Percentiles rank a stretch among this genome's conserved stretches.
Evolutionary conservation across 2,113 vertebrate genomes (phyloP).

Genomic region (Ceuthmochares aereus): DNA sequence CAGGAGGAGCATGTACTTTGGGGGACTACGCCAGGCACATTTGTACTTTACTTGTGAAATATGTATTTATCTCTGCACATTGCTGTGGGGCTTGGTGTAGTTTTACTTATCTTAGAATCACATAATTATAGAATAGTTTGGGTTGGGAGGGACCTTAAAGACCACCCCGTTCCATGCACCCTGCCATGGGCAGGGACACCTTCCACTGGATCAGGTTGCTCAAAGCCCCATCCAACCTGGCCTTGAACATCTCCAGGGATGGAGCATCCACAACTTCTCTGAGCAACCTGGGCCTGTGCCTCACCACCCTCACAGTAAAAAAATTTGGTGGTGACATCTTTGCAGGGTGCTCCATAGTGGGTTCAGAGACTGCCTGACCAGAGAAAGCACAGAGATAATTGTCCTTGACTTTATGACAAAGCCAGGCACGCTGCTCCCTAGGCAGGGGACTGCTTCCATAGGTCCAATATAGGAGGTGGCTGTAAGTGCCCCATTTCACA

Average conservation of each 20-base stretch:
- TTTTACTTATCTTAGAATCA: background rate
- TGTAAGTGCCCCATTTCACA: background rate
- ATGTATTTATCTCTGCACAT: background rate
- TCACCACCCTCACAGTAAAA: too few species aligned
- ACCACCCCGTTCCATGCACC: too few species aligned
- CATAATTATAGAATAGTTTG: too few species aligned
- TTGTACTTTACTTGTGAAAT: background rate
- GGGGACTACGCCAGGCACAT: background rate
- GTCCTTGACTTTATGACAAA: constrained; percentile 1
- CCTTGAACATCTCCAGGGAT: too few species aligned
- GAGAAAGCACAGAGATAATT: background rate
- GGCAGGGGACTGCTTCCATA: background rate
- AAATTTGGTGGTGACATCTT: background rate
- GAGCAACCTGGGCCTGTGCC: too few species aligned
- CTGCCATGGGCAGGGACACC: too few species aligned
- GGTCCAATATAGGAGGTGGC: background rate
- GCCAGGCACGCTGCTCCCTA: background rate
- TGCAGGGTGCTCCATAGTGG: constrained; percentile 4
- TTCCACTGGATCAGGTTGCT: too few species aligned
- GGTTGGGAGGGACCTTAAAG: too few species aligned
- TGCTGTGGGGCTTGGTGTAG: background rate
- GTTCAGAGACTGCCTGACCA: background rate
- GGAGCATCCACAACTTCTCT: too few species aligned
- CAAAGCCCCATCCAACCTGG: too few species aligned
- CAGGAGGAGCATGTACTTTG: background rate